A percentile compares a stretch with the other conserved stretches of the same genome.
Evolutionary conservation across 1,140 invertebrate species (phyloP).

Genomic region (Meloidogyne chitwoodi): DNA sequence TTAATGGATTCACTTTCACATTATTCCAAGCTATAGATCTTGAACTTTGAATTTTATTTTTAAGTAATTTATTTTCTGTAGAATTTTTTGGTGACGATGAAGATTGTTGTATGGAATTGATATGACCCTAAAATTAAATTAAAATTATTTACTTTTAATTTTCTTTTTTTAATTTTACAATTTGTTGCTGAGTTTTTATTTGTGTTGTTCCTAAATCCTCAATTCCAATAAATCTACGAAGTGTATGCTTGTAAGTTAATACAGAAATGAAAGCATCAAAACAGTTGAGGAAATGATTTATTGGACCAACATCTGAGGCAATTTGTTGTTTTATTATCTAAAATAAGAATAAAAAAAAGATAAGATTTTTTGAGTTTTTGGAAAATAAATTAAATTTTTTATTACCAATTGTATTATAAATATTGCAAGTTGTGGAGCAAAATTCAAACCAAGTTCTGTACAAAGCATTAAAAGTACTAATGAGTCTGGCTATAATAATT

Average conservation of each 20-base stretch:
- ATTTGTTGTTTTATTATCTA: conserved; percentile 2
- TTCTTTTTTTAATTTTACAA: neutral
- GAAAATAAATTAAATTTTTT: too few relatives aligned
- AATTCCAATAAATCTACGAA: neutral
- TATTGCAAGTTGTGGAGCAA: neutral
- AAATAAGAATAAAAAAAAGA: neutral
- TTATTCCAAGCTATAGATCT: neutral
- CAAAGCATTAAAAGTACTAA: neutral
- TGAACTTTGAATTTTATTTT: neutral
- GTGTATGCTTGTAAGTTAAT: neutral
- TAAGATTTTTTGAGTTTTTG: too few relatives aligned
- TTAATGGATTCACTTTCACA: neutral
- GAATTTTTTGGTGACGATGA: neutral
- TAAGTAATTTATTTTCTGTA: neutral
- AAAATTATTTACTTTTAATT: neutral
- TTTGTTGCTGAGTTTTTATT: neutral
- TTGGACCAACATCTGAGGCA: neutral
- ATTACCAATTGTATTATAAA: conserved; percentile 3
- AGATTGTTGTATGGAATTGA: neutral
- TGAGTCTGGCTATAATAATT: neutral
- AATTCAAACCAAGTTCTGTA: neutral
- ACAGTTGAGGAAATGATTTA: neutral
- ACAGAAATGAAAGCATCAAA: neutral
- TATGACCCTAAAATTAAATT: neutral
- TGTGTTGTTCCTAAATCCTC: neutral